Percentiles rank a stretch among this genome's conserved stretches.
These are phyloP conservation scores for Charaxes varanes DNA, from an alignment of 1,140 invertebrate genomes.

Conservation along the genomic window DNA sequence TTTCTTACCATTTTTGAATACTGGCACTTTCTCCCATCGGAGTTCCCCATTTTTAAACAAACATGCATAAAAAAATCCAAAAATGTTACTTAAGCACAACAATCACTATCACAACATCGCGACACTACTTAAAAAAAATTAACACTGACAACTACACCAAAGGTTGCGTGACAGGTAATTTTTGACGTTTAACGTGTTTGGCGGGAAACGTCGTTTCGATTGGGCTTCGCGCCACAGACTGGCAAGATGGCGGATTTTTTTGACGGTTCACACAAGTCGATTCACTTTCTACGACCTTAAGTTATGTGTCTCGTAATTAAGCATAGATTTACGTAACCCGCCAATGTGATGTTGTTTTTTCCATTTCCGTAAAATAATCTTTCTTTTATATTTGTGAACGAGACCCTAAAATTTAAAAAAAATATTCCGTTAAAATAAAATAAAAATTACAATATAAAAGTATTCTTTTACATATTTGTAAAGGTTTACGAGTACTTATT, in stretches of 20 bases:
- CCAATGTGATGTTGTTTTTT: slow-evolving; percentile 55
- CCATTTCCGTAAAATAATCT: slow-evolving; percentile 45
- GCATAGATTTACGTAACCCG: slow-evolving; percentile 64
- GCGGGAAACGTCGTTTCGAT: slow-evolving; percentile 59
- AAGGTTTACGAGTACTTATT: too few species aligned
- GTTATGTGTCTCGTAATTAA: slow-evolving; percentile 68
- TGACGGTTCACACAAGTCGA: slow-evolving; percentile 70
- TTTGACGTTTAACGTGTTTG: slow-evolving; percentile 43
- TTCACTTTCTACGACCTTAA: slow-evolving; percentile 73
- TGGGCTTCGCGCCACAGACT: slow-evolving; percentile 60
- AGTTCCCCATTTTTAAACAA: slow-evolving; percentile 37
- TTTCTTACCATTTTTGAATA: slow-evolving; percentile 37
- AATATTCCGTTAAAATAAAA: background rate
- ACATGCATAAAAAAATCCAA: slow-evolving; percentile 38
- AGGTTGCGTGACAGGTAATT: slow-evolving; percentile 1
- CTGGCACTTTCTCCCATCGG: slow-evolving; percentile 32
- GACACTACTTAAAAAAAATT: slow-evolving; percentile 26
- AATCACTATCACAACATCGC: slow-evolving; percentile 47
- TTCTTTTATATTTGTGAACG: slow-evolving; percentile 4
- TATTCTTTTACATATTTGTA: too few species aligned
- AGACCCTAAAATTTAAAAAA: too few species aligned
- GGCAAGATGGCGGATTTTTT: slow-evolving; percentile 67
- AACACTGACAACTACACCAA: slow-evolving; percentile 20
- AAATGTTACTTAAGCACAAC: slow-evolving; percentile 29
- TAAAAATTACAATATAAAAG: background rate